Percentiles rank a stretch among this genome's conserved stretches.
These are phyloP conservation scores for Onychomys arenicola DNA, from an alignment of 2,797 vertebrate species.

Conservation along the genomic window DNA sequence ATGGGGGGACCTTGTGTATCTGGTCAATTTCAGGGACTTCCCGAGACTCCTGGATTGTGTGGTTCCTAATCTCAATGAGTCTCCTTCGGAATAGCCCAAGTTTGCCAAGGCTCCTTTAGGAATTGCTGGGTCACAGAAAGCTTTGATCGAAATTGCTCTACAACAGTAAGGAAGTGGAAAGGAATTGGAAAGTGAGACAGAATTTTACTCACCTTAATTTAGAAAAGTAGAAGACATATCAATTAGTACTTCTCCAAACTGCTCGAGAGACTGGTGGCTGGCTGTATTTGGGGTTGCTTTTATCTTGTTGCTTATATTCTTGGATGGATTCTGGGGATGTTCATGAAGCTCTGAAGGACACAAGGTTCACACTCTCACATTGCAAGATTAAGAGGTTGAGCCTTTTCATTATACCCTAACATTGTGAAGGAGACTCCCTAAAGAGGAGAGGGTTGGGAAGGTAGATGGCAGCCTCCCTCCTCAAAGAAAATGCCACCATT, in stretches of 20 bases:
- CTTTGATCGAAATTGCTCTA: background rate
- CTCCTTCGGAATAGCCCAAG: background rate
- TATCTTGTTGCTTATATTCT: background rate
- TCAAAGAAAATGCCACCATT: background rate
- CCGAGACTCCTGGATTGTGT: background rate
- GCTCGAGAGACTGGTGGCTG: background rate
- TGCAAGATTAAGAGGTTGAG: background rate
- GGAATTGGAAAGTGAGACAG: background rate
- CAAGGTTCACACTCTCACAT: background rate
- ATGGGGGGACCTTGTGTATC: background rate
- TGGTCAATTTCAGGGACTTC: background rate
- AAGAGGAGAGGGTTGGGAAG: background rate
- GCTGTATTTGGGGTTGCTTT: background rate
- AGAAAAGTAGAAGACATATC: constrained; percentile 12
- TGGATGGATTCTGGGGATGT: background rate
- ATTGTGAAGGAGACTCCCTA: background rate
- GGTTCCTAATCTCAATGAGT: background rate
- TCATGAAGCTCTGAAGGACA: background rate
- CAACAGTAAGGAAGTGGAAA: background rate
- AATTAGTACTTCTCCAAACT: background rate
- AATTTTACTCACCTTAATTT: background rate
- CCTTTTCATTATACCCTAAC: background rate
- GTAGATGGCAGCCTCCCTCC: background rate
- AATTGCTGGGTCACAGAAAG: background rate
- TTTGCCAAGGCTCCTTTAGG: background rate